Evolutionary conservation across 2,797 vertebrate genomes (phyloP).

Genomic region (Brachyrhaphis roseni): DNA sequence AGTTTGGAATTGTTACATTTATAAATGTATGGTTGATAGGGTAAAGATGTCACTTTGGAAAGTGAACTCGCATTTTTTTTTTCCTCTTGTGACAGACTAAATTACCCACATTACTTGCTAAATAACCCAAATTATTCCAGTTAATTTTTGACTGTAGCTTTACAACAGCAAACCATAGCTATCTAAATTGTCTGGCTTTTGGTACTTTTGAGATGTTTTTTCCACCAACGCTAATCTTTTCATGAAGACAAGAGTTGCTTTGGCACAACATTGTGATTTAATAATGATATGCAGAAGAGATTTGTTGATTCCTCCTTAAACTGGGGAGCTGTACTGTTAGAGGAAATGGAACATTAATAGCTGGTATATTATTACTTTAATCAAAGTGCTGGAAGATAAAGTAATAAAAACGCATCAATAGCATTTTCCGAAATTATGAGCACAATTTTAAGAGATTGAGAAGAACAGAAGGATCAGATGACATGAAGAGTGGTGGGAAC

Average conservation of each 20-base stretch:
- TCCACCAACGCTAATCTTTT: background rate
- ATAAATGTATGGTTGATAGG: background rate
- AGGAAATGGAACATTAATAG: background rate
- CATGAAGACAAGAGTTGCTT: background rate
- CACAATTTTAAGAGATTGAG: background rate
- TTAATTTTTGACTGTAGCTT: background rate
- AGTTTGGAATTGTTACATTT: background rate
- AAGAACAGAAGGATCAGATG: background rate
- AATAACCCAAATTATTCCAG: background rate
- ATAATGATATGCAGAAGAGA: no score
- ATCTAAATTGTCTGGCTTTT: background rate
- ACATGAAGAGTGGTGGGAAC: background rate
- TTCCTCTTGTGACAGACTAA: background rate
- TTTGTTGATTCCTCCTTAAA: background rate
- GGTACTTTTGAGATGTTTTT: background rate
- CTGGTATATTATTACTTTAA: background rate
- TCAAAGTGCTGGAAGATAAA: background rate
- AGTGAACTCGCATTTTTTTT: background rate
- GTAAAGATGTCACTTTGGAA: background rate
- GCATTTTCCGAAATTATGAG: background rate
- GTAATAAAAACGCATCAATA: background rate
- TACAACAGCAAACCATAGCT: background rate
- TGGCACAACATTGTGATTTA: background rate
- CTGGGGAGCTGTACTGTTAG: background rate
- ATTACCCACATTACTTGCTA: background rate